phyloP scores from a whole-genome alignment of 2,888 invertebrate species.

The Diaperis boleti region DNA sequence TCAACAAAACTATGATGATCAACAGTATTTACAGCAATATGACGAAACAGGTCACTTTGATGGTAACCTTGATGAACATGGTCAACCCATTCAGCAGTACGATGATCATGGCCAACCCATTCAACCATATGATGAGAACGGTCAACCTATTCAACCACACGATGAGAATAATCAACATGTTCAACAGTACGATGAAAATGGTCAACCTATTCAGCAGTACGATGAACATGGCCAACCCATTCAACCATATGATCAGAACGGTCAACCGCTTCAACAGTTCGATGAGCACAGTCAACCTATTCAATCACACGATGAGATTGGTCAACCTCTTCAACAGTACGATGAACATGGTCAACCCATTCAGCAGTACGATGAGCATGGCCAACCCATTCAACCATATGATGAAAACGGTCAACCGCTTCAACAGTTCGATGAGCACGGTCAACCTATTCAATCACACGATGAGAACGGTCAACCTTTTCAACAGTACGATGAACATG shows the following conservation, averaged over 20 bases:
- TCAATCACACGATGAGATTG: constrained; percentile 48
- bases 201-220: too few relatives aligned
- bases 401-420: constrained; percentile 44
- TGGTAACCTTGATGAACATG: too few relatives aligned
- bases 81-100: too few relatives aligned
- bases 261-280: constrained; percentile 42
- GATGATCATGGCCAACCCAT: too few relatives aligned
- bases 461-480: constrained; percentile 49
- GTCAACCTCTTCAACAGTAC: constrained; percentile 46
- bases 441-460: constrained; percentile 40
- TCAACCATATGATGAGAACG: too few relatives aligned
- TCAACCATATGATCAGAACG: constrained; percentile 44
- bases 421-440: constrained; percentile 44
- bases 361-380: constrained; percentile 46
- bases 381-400: constrained; percentile 35
- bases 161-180: background rate
- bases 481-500: constrained; percentile 47
- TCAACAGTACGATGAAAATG: constrained; percentile 46
- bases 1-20: too few relatives aligned
- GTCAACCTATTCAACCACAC: too few relatives aligned
- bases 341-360: constrained; percentile 49
- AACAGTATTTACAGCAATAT: constrained; percentile 40
- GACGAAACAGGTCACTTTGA: constrained; percentile 38
- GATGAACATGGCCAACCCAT: constrained; percentile 44
- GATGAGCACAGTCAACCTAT: constrained; percentile 39